Conservation (phyloP, 2,113 vertebrate genomes). For the Gallinago undulata region DNA sequence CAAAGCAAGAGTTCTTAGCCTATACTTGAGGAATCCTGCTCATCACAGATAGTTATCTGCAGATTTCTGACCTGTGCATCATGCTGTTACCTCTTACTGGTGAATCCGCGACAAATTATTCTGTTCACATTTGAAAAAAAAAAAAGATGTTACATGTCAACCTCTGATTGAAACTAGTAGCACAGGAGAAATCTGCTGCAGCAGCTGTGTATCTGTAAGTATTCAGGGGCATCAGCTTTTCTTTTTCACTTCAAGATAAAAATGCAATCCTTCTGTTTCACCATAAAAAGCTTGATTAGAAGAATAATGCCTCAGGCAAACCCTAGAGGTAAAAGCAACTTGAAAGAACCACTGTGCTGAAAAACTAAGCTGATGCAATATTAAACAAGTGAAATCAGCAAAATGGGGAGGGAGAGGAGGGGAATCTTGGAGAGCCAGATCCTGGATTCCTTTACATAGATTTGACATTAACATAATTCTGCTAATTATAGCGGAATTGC, state of each 20-base stretch:
- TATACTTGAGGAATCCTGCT: background rate
- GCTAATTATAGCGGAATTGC: background rate
- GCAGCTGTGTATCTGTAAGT: background rate
- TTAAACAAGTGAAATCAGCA: conserved; percentile 50
- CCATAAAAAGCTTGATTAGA: conserved; percentile 50
- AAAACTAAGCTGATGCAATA: conserved; percentile 59
- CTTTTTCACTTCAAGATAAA: background rate
- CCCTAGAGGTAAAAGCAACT: conserved; percentile 51
- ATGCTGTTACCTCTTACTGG: background rate
- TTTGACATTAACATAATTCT: background rate
- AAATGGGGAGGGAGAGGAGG: fast-evolving
- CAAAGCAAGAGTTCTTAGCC: background rate
- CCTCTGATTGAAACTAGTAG: background rate
- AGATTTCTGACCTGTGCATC: background rate
- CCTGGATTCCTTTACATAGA: background rate
- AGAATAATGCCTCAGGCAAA: conserved; percentile 55
- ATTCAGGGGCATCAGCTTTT: background rate
- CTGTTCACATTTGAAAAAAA: background rate
- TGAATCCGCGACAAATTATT: background rate
- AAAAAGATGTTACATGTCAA: background rate
- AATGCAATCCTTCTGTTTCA: background rate
- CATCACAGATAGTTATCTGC: background rate
- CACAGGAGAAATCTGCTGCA: background rate
- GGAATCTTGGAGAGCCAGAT: background rate
- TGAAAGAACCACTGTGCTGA: conserved; percentile 46